Base-by-base conservation (phyloP, 2,797 vertebrate species). In the Tenualosa ilisha region DNA sequence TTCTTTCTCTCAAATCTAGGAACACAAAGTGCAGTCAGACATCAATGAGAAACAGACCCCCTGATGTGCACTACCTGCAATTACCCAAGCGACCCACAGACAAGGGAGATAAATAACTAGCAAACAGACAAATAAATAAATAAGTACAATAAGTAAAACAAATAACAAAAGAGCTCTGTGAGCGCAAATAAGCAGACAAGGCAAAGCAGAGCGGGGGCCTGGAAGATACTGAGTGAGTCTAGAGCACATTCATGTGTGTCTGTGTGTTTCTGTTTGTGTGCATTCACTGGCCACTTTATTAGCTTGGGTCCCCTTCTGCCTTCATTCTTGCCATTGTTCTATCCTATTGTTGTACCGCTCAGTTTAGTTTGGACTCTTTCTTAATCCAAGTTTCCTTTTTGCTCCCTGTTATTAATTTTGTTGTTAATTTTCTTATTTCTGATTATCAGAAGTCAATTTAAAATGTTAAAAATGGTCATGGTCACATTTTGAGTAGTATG, bases 101-200 rank as follows among this genome's bases (percentile, higher is more conserved):
- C 65, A 37, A 31, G 65, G 24, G 24, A 31, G 65, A 37, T 72
- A 37, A 72, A 72, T 82, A 89, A 85, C 83, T 83, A 68, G 46
- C 87, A 89, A 86, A 86, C 84, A 84, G 88, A 86, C 85, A 87
- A 86, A 82, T n/a, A 20, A 84, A 53, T 56, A 68, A 88, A 53
- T 43, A 84, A 51, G 87, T 86, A 86, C 82, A 84, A 85, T n/a
- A 31, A 65, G 82, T 31, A 65, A 56, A 65, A 87, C 81, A 85
- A 86, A 79, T 82, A 87, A 72, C 65, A 72, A 72, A 72, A 72
- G 65, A 72, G 15, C 65, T 72, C 65, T 9, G 26, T 9, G 12
- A 72, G 24, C 26, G 12, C 24, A 72, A 72, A 72, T 72, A 72
- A 37, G 65, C 65, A 72, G 65, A 13, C 24, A 72, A 12, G 11